Evolutionary conservation across 2,888 invertebrate species (phyloP), one percentile per base, ranked within the genome.

Genomic region (Hirudinaria manillensis): DNA sequence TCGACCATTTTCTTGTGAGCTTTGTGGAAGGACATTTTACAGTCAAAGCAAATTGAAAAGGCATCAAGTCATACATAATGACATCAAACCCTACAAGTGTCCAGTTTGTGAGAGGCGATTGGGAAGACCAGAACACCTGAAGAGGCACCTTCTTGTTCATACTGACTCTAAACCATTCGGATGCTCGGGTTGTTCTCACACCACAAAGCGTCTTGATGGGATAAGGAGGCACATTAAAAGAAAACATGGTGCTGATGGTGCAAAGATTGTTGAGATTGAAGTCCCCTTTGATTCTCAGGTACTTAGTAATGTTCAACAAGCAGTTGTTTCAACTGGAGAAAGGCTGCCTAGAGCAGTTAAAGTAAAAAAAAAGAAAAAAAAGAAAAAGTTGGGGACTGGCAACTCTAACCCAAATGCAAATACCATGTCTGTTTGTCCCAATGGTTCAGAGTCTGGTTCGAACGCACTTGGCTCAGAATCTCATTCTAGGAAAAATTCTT

Each of bases 41-140:
- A 77, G 77, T 68, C 77, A 77, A 72, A 79, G 77, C 72, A 79
- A 79, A 72, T 65, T 79, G 71, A 78, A 78, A 76, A 76, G 79
- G 19, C 79, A 79, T 70, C 66, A 70, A 72, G 74, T 77, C 34
- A 77, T 77, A 32, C 79, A 79, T 75, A 77, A 75, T 13, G 79
- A 79, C 51, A 70, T 79, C 66, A 79, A 79, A 66, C 79, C 79
- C 4, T 78, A 79, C 76, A 76, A 79, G 70, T 79, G 79, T 75
- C 78, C 79, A 32, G 71, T 79, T 51, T 79, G 79, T 53, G 78
- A 79, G 71, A 68, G 76, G 34, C 55, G 75, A 36, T 72, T 79
- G 29, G 79, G 79, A 29, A 75, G 79, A 19, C 75, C 76, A 7
- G 79, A 79, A 71, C 79, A 79, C 73, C 77, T 79, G 53, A 78